Evolutionary conservation across 2,888 invertebrate species (phyloP).

Genomic region (Elegia similella): DNA sequence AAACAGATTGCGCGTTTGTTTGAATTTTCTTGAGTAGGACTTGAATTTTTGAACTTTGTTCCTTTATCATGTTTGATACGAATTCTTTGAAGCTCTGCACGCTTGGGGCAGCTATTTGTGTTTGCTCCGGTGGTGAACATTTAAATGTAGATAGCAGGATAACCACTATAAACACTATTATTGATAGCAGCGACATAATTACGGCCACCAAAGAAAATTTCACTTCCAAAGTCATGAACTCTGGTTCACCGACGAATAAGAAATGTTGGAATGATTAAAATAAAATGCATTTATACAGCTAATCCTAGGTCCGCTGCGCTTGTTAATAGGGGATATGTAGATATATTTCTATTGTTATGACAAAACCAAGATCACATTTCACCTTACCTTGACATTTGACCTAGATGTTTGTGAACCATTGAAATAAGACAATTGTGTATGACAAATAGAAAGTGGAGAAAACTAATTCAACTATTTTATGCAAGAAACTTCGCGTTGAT

Average conservation of each 20-base stretch:
- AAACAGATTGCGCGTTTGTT: conserved; percentile 59
- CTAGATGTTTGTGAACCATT: conserved; percentile 63
- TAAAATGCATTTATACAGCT: conserved; percentile 47
- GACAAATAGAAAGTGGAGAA: conserved; percentile 4
- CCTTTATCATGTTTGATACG: conserved; percentile 60
- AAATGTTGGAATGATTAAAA: conserved; percentile 36
- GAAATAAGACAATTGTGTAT: conserved; percentile 36
- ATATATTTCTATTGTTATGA: conserved; percentile 37
- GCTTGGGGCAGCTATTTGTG: conserved; percentile 35
- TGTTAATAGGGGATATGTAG: conserved; percentile 45
- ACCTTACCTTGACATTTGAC: conserved; percentile 73
- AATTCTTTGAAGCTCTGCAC: conserved; percentile 59
- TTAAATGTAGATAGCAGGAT: conserved; percentile 50
- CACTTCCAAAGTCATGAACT: conserved; percentile 59
- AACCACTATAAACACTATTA: conserved; percentile 50
- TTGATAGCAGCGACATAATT: conserved; percentile 61
- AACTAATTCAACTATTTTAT: too few relatives aligned
- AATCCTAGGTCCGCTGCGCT: conserved; percentile 52
- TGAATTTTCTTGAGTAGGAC: conserved; percentile 62
- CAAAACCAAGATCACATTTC: conserved; percentile 31
- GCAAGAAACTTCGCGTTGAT: too few relatives aligned
- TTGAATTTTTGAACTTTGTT: conserved; percentile 67
- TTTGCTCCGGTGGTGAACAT: conserved; percentile 44
- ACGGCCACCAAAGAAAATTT: conserved; percentile 39
- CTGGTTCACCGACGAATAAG: conserved; percentile 26